Conservation (phyloP, 1,140 invertebrate genomes). For the Helicorthomorpha holstii region DNA sequence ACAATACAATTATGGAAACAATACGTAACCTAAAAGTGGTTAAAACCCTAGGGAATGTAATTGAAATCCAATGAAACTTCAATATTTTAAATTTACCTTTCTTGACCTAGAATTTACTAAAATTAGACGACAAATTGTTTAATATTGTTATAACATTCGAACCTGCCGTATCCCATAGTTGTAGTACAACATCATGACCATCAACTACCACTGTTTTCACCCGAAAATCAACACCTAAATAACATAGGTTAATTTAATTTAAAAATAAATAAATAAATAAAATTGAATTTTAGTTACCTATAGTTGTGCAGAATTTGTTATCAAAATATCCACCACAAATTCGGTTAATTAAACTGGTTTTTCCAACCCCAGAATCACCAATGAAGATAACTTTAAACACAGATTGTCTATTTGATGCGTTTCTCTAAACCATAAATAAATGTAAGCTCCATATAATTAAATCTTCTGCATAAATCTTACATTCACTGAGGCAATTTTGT, state of each 20-base stretch:
- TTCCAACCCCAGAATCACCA: slow-evolving; percentile 40
- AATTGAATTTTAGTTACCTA: slow-evolving; percentile 23
- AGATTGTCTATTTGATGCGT: slow-evolving; percentile 20
- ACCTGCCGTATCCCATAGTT: slow-evolving; percentile 42
- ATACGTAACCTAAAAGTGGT: too few species aligned
- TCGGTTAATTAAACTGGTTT: slow-evolving; percentile 37
- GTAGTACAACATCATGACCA: slow-evolving; percentile 30
- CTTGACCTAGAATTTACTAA: slow-evolving; percentile 17
- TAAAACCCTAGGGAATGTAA: slow-evolving; percentile 1
- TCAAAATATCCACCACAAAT: slow-evolving; percentile 36
- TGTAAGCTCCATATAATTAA: too few species aligned
- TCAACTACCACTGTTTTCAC: slow-evolving; percentile 31
- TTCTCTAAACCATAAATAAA: too few species aligned
- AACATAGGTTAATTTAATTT: slow-evolving; percentile 1
- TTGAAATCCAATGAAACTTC: background rate
- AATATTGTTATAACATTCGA: slow-evolving; percentile 8
- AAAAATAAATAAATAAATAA: background rate
- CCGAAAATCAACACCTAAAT: slow-evolving; percentile 37
- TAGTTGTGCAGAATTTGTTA: slow-evolving; percentile 33
- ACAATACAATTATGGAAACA: background rate
- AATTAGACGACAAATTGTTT: background rate
- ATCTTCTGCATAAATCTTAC: too few species aligned
- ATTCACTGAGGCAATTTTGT: too few species aligned
- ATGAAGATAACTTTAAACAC: slow-evolving; percentile 42
- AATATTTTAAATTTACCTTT: slow-evolving; percentile 23